phyloP scores from a whole-genome alignment of 2,888 invertebrate genomes.

The Trissoscelio sp. region DNA sequence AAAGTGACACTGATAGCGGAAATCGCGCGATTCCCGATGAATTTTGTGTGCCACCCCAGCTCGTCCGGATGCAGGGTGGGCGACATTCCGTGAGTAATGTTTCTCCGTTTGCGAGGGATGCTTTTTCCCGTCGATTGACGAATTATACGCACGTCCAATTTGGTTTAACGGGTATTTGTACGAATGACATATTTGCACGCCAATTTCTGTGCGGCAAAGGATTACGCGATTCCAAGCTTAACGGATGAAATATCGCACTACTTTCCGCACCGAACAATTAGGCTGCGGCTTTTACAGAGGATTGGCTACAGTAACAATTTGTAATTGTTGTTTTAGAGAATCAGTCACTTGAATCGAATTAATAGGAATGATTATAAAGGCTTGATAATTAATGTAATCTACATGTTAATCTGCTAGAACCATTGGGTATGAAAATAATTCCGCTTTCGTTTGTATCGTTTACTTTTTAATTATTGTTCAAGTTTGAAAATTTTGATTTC shows the following conservation, averaged over 20 bases:
- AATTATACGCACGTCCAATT: constrained; percentile 57
- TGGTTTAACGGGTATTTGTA: constrained; percentile 48
- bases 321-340: constrained; percentile 14
- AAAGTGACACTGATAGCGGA: constrained; percentile 69
- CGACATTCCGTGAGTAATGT: constrained; percentile 81
- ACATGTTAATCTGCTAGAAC: too few species aligned
- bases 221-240: constrained; percentile 48
- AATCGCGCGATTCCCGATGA: constrained; percentile 57
- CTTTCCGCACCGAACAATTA: constrained; percentile 37
- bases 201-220: constrained; percentile 41
- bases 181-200: constrained; percentile 54
- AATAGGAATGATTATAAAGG: constrained; percentile 9
- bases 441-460: too few species aligned
- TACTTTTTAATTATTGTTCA: too few species aligned
- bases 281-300: constrained; percentile 10
- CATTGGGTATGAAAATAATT: too few species aligned
- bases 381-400: too few species aligned
- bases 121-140: constrained; percentile 70
- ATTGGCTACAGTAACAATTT: constrained; percentile 3
- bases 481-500: too few species aligned
- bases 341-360: constrained; percentile 18
- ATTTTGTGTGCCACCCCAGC: constrained; percentile 49
- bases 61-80: constrained; percentile 73
- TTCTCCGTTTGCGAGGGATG: constrained; percentile 76
- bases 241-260: constrained; percentile 34